Percentiles rank a stretch among this genome's conserved stretches.
Conservation (phyloP, 2,113 vertebrate genomes). For the Emberiza fucata region DNA sequence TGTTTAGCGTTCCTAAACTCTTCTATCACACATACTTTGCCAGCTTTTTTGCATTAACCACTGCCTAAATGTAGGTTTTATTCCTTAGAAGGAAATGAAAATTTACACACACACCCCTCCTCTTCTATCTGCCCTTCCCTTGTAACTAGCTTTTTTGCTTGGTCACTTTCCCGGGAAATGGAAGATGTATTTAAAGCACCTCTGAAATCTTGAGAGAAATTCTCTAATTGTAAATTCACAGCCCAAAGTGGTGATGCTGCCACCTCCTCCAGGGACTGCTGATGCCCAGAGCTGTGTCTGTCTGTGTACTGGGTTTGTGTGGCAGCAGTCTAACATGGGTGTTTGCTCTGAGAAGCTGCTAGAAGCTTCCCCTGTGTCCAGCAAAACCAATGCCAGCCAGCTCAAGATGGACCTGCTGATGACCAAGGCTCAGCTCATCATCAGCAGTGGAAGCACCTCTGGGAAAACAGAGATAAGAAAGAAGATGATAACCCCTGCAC, state of each 20-base stretch:
- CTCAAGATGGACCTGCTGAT: not conserved
- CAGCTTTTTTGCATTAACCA: not conserved
- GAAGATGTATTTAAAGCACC: not conserved
- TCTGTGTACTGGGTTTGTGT: not conserved
- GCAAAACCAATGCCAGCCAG: not conserved
- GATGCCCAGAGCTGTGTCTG: not conserved
- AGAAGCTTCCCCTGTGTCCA: not conserved
- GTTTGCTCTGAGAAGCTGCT: not conserved
- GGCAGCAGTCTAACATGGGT: not conserved
- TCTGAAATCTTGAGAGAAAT: not conserved
- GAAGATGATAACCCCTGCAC: not conserved
- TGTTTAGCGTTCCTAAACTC: not conserved
- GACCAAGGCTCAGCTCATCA: too few species aligned
- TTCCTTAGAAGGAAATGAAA: not conserved
- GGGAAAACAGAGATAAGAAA: not conserved
- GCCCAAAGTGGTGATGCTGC: not conserved
- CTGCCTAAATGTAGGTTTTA: not conserved
- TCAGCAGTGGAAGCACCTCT: not conserved
- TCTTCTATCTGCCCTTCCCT: not conserved
- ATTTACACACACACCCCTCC: not conserved
- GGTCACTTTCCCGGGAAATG: not conserved
- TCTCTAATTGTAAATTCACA: not conserved
- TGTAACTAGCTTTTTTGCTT: not conserved
- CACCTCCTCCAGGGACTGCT: not conserved
- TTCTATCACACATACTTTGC: not conserved